Percentiles rank a stretch among this genome's conserved stretches.
Conservation (phyloP, 1,140 invertebrate genomes). For the Lamellibrachia luymesi region DNA sequence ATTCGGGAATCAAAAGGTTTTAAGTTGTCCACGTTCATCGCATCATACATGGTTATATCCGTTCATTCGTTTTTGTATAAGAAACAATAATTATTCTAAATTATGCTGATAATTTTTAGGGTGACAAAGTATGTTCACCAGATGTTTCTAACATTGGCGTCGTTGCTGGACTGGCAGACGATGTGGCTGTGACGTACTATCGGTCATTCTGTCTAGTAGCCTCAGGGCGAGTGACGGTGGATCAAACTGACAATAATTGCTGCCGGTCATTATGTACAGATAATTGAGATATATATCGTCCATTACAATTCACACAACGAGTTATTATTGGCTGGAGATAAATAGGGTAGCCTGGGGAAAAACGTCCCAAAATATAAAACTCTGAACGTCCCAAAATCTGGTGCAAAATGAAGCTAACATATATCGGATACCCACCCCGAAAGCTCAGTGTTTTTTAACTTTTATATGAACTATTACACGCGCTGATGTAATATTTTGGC, state of each 20-base stretch:
- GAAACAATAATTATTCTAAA: background rate
- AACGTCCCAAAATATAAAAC: too few relatives aligned
- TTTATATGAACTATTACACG: too few relatives aligned
- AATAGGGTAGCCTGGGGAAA: too few relatives aligned
- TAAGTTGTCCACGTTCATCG: background rate
- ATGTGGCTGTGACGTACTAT: background rate
- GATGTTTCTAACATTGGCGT: background rate
- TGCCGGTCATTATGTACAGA: background rate
- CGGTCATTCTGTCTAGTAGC: too few relatives aligned
- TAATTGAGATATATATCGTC: background rate
- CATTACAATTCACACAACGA: background rate
- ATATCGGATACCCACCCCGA: too few relatives aligned
- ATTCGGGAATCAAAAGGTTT: background rate
- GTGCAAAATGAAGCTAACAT: too few relatives aligned
- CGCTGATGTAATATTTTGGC: too few relatives aligned
- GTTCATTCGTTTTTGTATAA: background rate
- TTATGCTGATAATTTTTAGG: background rate
- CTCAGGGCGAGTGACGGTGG: background rate
- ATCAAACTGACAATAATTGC: background rate
- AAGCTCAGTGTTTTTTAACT: too few relatives aligned
- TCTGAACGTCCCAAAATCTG: too few relatives aligned
- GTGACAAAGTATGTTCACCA: background rate
- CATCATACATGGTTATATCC: background rate
- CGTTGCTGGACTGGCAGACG: background rate
- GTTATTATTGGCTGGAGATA: background rate